Percentiles rank a stretch among this genome's conserved stretches.
Conservation (phyloP, 1,140 invertebrate genomes). For the Nasonia vitripennis region DNA sequence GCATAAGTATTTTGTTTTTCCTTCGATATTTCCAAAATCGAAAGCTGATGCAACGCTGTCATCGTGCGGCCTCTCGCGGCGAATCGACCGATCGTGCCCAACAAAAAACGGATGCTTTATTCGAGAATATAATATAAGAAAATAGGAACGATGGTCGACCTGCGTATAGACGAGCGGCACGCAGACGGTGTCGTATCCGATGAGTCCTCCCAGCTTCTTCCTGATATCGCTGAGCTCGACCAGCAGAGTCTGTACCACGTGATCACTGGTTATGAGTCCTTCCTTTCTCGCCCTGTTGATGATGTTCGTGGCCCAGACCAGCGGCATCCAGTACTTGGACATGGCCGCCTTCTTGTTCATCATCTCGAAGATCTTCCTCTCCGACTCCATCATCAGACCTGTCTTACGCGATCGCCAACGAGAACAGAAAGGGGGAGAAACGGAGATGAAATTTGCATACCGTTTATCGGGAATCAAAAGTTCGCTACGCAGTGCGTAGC, state of each 20-base stretch:
- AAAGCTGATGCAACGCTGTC: no score
- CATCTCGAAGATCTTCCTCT: constrained; percentile 91
- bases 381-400: constrained; percentile 93
- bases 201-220: constrained; percentile 85
- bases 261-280: constrained; percentile 86
- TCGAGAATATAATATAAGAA: neutral
- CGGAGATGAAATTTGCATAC: constrained; percentile 27
- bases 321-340: constrained; percentile 95
- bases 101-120: neutral
- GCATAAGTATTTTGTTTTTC: no score
- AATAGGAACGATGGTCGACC: constrained; percentile 75
- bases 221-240: constrained; percentile 90
- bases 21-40: no score
- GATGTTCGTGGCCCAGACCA: constrained; percentile 93
- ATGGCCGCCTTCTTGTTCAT: constrained; percentile 91
- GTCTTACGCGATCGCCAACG: no score
- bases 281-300: constrained; percentile 90
- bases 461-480: neutral
- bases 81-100: no score
- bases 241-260: constrained; percentile 90
- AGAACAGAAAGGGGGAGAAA: constrained; percentile 19
- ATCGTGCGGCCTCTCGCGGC: no score
- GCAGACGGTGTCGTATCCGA: constrained; percentile 97
- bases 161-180: constrained; percentile 98
- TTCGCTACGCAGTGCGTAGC: neutral